Conservation (phyloP, 2,113 vertebrate genomes). For the Heterocephalus glaber region DNA sequence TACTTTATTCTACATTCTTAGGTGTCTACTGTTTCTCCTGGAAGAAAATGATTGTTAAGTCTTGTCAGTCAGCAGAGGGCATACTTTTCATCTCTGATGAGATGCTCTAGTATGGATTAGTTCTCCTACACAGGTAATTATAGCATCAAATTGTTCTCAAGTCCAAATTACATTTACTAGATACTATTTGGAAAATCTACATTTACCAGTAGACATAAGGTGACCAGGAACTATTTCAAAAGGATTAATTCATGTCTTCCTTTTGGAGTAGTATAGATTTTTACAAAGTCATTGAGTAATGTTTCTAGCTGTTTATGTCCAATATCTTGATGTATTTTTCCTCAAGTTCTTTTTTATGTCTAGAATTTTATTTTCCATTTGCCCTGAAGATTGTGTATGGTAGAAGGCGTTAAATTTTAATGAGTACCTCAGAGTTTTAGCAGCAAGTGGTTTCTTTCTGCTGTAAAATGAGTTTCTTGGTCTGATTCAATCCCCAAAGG, state of each 20-base stretch:
- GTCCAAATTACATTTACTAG: no score
- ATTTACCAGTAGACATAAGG: neutral
- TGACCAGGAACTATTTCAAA: neutral
- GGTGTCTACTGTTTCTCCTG: neutral
- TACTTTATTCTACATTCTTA: neutral
- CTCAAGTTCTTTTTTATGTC: neutral
- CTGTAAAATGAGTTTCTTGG: neutral
- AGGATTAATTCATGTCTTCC: neutral
- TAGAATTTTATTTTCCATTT: neutral
- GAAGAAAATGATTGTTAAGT: rapidly evolving
- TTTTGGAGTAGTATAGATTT: neutral
- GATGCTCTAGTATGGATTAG: no score
- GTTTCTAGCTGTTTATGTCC: neutral
- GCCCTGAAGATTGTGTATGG: neutral
- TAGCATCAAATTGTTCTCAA: neutral
- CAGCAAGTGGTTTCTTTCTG: neutral
- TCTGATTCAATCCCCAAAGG: neutral
- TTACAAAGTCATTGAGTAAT: neutral
- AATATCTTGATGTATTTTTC: neutral
- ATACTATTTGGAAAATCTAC: no score
- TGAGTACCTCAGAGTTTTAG: neutral
- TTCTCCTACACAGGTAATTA: neutral
- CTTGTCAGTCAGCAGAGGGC: neutral
- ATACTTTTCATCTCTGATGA: neutral
- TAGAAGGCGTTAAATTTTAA: neutral